Conservation (phyloP, 2,888 invertebrate species). For the Apantesis nais region DNA sequence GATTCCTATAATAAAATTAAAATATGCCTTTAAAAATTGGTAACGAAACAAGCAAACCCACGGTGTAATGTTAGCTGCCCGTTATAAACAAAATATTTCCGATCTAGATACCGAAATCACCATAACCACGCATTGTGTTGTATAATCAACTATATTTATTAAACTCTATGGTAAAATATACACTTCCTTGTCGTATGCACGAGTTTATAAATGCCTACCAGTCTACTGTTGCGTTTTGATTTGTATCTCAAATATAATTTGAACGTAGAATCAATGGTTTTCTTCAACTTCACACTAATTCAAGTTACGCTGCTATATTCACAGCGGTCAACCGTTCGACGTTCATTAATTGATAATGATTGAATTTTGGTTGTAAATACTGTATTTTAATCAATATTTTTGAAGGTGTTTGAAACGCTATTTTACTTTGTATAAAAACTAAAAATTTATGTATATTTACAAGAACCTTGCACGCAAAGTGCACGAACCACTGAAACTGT, state of each 20-base stretch:
- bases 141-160: slow-evolving; percentile 46
- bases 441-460: background rate
- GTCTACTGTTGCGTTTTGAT: slow-evolving; percentile 40
- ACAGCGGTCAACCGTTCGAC: background rate
- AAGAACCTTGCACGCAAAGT: slow-evolving; percentile 3
- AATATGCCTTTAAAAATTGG: background rate
- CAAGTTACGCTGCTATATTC: no score
- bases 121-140: slow-evolving; percentile 30
- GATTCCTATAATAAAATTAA: background rate
- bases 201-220: slow-evolving; percentile 38
- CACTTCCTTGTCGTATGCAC: slow-evolving; percentile 40
- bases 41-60: slow-evolving; percentile 17
- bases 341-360: background rate
- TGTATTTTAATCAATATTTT: background rate
- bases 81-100: slow-evolving; percentile 53
- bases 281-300: background rate
- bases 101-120: slow-evolving; percentile 71
- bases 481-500: slow-evolving; percentile 14
- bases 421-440: background rate
- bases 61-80: slow-evolving; percentile 3
- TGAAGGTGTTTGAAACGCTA: background rate
- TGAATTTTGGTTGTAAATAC: background rate
- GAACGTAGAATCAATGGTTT: slow-evolving; percentile 8
- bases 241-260: slow-evolving; percentile 18
- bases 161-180: slow-evolving; percentile 48